These are phyloP conservation scores for Pempheris klunzingeri DNA, from an alignment of 2,797 vertebrate species.

Conservation along the genomic window DNA sequence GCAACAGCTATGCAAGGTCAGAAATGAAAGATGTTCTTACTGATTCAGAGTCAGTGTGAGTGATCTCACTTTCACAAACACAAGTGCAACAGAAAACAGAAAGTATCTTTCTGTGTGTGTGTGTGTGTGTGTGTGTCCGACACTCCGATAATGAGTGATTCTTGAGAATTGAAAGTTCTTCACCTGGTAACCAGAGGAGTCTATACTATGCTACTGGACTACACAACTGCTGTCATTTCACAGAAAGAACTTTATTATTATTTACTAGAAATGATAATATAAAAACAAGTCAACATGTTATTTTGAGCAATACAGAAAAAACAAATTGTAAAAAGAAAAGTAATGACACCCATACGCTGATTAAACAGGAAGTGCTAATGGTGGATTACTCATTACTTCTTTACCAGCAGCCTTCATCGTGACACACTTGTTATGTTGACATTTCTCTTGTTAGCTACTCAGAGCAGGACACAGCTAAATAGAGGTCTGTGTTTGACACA, in stretches of 20 bases:
- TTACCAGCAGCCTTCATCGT: constrained; percentile 50
- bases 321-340: not conserved
- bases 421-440: constrained; percentile 61
- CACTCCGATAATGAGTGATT: constrained; percentile 45
- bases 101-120: constrained; percentile 9
- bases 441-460: constrained; percentile 60
- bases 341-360: constrained; percentile 21
- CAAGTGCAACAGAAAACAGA: constrained; percentile 31
- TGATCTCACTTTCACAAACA: constrained; percentile 48
- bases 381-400: constrained; percentile 63
- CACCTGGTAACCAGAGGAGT: constrained; percentile 73
- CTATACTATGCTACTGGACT: constrained; percentile 30
- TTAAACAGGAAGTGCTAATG: constrained; percentile 44
- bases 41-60: constrained; percentile 49
- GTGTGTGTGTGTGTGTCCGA: not conserved
- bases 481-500: constrained; percentile 59
- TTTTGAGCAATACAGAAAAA: not conserved
- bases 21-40: constrained; percentile 40
- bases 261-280: constrained; percentile 30
- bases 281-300: constrained; percentile 37
- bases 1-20: constrained; percentile 43
- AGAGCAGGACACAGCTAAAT: constrained; percentile 53
- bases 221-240: constrained; percentile 36
- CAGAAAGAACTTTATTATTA: constrained; percentile 23
- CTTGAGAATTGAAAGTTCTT: constrained; percentile 58